A percentile compares a stretch with the other conserved stretches of the same genome.
Evolutionary conservation across 2,113 vertebrate genomes (phyloP).

Genomic region (Campylomormyrus tamandua): DNA sequence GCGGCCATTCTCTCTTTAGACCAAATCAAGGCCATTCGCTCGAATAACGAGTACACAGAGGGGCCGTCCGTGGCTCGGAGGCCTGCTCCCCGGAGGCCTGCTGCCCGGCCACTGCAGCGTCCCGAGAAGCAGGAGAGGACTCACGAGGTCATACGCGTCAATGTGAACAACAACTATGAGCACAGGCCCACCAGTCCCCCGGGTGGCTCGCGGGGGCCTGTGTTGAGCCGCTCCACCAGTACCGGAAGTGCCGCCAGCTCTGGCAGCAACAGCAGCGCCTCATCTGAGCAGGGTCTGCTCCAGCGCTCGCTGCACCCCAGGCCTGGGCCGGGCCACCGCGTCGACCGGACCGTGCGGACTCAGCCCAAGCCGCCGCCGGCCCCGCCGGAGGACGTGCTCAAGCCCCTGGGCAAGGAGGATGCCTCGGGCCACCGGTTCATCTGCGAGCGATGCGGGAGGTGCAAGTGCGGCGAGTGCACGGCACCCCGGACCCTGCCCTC

Average conservation of each 20-base stretch:
- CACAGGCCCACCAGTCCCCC: constrained; percentile 55
- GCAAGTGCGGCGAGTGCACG: constrained; percentile 88
- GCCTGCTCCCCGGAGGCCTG: constrained; percentile 62
- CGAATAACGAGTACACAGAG: constrained; percentile 92
- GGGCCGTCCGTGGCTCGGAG: constrained; percentile 79
- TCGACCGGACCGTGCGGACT: constrained; percentile 69
- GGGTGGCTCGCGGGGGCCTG: constrained; percentile 57
- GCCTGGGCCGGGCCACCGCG: constrained; percentile 50
- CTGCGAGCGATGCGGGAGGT: constrained; percentile 89
- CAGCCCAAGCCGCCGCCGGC: constrained; percentile 74
- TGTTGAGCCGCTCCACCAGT: constrained; percentile 85
- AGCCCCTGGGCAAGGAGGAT: constrained; percentile 68
- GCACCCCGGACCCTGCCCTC: constrained; percentile 83
- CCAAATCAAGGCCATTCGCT: constrained; percentile 93
- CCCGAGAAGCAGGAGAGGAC: constrained; percentile 91
- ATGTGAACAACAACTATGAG: constrained; percentile 86
- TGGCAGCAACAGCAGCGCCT: constrained; percentile 84
- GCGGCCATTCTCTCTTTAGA: constrained; percentile 86
- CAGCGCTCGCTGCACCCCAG: constrained; percentile 68
- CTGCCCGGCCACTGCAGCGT: constrained; percentile 62
- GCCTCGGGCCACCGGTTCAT: constrained; percentile 80
- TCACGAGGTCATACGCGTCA: constrained; percentile 86
- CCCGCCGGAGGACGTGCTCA: constrained; percentile 70
- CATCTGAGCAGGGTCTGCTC: constrained; percentile 84
- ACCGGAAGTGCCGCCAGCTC: constrained; percentile 88